phyloP scores from a whole-genome alignment of 1,140 invertebrate species.

The Euura saliciscinereae region DNA sequence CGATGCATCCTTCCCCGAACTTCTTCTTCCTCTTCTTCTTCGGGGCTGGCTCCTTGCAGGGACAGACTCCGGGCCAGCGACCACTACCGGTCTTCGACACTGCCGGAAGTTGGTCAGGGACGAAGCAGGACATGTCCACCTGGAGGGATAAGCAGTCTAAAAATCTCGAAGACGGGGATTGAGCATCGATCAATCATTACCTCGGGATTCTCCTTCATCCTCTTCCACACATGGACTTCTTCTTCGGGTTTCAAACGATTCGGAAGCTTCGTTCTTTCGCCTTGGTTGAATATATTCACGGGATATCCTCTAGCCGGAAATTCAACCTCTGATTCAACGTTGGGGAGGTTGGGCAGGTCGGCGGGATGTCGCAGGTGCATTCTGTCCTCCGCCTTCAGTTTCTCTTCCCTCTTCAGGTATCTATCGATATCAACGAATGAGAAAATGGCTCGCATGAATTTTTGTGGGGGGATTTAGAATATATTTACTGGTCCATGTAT shows the following conservation, averaged over 20 bases:
- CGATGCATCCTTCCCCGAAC: constrained; percentile 21
- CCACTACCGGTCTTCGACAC: constrained; percentile 3
- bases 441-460: too few relatives aligned
- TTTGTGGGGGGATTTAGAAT: too few relatives aligned
- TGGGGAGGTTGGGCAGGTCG: constrained; percentile 24
- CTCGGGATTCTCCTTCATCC: constrained; percentile 28
- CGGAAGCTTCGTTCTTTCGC: constrained; percentile 18
- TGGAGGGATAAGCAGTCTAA: background rate
- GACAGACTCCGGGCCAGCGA: constrained; percentile 36
- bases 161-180: background rate
- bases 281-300: constrained; percentile 32
- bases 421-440: constrained; percentile 15
- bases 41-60: constrained; percentile 30
- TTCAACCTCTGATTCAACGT: constrained; percentile 24
- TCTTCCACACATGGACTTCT: constrained; percentile 37
- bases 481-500: background rate
- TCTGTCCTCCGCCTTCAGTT: constrained; percentile 26
- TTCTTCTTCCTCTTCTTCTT: constrained; percentile 20
- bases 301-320: constrained; percentile 28
- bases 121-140: constrained; percentile 20
- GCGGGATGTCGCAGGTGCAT: constrained; percentile 27
- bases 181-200: constrained; percentile 21
- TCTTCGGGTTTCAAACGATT: constrained; percentile 22
- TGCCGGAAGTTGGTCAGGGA: constrained; percentile 9
- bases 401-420: constrained; percentile 28